phyloP scores from a whole-genome alignment of 1,140 invertebrate genomes.

The Mycetomoellerius zeteki region DNA sequence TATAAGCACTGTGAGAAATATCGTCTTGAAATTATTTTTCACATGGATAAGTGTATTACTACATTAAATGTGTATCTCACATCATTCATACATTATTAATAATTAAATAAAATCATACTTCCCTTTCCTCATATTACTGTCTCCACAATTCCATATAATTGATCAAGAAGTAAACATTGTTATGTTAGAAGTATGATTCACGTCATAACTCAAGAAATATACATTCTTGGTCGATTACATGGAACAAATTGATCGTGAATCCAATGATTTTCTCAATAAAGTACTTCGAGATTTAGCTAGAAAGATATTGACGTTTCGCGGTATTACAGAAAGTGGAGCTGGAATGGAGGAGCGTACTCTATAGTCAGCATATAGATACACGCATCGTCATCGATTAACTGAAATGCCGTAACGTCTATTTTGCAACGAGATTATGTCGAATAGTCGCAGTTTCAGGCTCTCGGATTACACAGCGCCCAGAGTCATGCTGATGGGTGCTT shows the following conservation, averaged over 20 bases:
- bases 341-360: neutral
- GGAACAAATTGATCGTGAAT: neutral
- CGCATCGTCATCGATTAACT: slow-evolving; percentile 38
- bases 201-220: neutral
- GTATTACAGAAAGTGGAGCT: slow-evolving; percentile 25
- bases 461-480: slow-evolving; percentile 29
- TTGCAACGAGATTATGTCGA: slow-evolving; percentile 44
- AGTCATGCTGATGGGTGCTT: slow-evolving; percentile 46
- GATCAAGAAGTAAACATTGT: neutral
- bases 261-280: neutral
- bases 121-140: neutral
- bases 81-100: neutral
- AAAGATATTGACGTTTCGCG: slow-evolving; percentile 60
- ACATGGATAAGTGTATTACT: neutral
- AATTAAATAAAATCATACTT: neutral
- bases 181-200: too few relatives aligned
- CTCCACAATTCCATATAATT: neutral
- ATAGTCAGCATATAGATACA: slow-evolving; percentile 7
- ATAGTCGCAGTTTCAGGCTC: slow-evolving; percentile 36
- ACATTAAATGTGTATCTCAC: neutral
- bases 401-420: slow-evolving; percentile 55
- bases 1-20: neutral
- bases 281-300: neutral
- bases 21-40: neutral
- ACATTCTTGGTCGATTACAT: neutral